These are phyloP conservation scores for Petrosia ficiformis DNA, from an alignment of 37 sponge, comb jelly and placozoan species.

Conservation along the genomic window DNA sequence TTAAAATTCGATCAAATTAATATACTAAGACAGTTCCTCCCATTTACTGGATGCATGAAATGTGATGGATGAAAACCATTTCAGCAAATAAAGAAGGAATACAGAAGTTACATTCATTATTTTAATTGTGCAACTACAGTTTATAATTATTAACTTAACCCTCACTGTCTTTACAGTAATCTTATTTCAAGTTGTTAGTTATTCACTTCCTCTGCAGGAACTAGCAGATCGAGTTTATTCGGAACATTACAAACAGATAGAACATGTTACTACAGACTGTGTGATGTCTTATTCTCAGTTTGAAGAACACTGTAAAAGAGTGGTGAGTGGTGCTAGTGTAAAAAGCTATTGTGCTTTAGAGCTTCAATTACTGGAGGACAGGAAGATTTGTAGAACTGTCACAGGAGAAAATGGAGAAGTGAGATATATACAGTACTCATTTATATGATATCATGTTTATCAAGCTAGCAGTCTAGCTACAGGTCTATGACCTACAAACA, in stretches of 20 bases:
- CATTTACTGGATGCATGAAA: no score
- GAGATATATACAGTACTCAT: neutral
- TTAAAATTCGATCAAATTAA: no score
- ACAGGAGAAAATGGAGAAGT: neutral
- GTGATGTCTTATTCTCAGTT: conserved; percentile 18
- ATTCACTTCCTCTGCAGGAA: conserved; percentile 30
- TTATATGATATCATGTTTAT: neutral
- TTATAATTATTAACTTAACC: no score
- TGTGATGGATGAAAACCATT: no score
- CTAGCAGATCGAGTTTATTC: conserved; percentile 16
- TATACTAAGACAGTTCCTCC: no score
- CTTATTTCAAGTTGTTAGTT: no score
- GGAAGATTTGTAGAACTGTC: conserved; percentile 1
- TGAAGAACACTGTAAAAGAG: conserved; percentile 7
- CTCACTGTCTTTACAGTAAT: no score
- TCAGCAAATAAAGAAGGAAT: no score
- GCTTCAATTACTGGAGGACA: conserved; percentile 9
- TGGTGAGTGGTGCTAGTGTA: neutral
- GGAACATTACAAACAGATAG: conserved; percentile 17
- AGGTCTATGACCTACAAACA: no score
- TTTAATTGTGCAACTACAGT: no score
- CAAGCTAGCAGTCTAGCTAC: no score
- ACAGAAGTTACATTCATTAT: no score
- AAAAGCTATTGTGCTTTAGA: conserved; percentile 8
- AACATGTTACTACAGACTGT: conserved; percentile 45